A percentile compares a stretch with the other conserved stretches of the same genome.
phyloP scores from a whole-genome alignment of 2,888 invertebrate species.

The Panopea generosa region DNA sequence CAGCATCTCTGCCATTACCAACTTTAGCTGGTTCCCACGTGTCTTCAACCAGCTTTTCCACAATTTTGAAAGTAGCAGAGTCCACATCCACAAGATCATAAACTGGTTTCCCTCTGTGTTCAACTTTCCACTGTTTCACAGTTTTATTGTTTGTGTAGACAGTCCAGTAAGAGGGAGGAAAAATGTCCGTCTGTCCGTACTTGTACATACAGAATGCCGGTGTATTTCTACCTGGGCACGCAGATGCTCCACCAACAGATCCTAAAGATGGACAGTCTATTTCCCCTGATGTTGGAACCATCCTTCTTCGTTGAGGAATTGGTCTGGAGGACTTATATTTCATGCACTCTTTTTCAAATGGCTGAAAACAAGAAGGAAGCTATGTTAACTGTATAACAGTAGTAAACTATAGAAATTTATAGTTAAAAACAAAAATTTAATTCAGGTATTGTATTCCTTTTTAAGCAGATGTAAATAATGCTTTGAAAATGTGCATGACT shows the following conservation, averaged over 20 bases:
- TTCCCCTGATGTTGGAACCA: background rate
- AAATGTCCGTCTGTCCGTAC: conserved; percentile 30
- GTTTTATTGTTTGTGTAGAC: conserved; percentile 43
- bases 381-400: too few relatives aligned
- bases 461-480: too few relatives aligned
- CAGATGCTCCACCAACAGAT: conserved; percentile 8
- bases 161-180: conserved; percentile 65
- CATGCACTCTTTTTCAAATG: background rate
- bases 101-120: conserved; percentile 11
- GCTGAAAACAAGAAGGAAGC: background rate
- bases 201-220: conserved; percentile 58
- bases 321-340: conserved; percentile 5
- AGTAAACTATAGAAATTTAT: too few relatives aligned
- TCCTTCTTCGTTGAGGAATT: background rate
- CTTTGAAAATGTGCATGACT: too few relatives aligned
- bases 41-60: conserved; percentile 55
- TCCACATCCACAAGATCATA: conserved; percentile 53
- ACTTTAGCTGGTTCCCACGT: conserved; percentile 66
- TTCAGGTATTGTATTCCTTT: too few relatives aligned
- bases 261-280: background rate
- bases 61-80: conserved; percentile 43
- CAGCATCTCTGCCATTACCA: conserved; percentile 72
- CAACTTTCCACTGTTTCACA: conserved; percentile 58
- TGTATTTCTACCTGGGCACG: conserved; percentile 51
- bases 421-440: too few relatives aligned